Conservation (phyloP, 2,113 vertebrate species). For the Myrmophylax atrothorax region DNA sequence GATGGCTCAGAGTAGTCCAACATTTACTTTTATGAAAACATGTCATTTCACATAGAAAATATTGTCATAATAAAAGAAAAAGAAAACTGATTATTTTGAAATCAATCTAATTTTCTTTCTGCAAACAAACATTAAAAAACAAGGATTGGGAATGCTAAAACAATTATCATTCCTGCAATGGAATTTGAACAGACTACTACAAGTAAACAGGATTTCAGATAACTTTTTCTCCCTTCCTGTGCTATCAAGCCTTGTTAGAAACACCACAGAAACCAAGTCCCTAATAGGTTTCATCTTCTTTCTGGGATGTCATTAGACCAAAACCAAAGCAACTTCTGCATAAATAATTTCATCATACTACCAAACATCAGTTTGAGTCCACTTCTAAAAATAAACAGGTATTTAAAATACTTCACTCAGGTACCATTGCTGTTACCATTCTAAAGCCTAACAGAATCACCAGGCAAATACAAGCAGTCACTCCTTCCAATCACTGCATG, state of each 20-base stretch:
- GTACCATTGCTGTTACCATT: background rate
- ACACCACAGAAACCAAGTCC: background rate
- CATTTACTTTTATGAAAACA: background rate
- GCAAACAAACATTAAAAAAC: background rate
- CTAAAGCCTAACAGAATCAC: background rate
- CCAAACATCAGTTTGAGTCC: background rate
- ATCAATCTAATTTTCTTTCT: background rate
- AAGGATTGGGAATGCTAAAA: background rate
- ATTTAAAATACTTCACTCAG: background rate
- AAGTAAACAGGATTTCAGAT: background rate
- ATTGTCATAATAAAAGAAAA: background rate
- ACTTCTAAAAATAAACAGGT: background rate
- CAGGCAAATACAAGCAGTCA: background rate
- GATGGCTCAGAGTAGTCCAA: background rate
- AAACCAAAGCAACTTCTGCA: background rate
- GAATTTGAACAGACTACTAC: background rate
- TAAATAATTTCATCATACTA: background rate
- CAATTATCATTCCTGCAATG: background rate
- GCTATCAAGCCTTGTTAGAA: background rate
- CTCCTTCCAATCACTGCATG: background rate
- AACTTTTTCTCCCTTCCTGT: background rate
- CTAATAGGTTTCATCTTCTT: background rate
- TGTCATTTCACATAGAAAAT: background rate
- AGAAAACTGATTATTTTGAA: background rate
- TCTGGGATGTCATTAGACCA: background rate